These are phyloP conservation scores for Cephonodes hylas DNA, from an alignment of 2,888 invertebrate species.

Conservation along the genomic window DNA sequence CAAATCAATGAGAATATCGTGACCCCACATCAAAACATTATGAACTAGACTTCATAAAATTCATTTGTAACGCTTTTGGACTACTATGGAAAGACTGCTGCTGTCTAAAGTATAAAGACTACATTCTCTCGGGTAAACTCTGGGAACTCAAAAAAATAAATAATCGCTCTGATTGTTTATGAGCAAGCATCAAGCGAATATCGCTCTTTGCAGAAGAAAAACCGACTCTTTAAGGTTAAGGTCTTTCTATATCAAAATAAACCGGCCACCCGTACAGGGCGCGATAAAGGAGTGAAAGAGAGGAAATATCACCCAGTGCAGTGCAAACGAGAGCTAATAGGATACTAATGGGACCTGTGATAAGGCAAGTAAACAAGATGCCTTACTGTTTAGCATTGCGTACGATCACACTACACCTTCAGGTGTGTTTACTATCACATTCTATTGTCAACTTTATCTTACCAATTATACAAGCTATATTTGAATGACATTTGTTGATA, in stretches of 20 bases:
- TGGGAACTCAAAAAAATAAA: too few species aligned
- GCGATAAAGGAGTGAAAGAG: conserved; percentile 21
- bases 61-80: too few species aligned
- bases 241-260: not conserved
- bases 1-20: too few species aligned
- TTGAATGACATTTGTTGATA: not conserved
- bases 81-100: too few species aligned
- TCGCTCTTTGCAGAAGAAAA: not conserved
- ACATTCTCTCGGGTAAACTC: too few species aligned
- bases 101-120: too few species aligned
- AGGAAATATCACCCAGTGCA: conserved; percentile 25
- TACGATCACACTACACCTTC: conserved; percentile 3
- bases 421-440: not conserved
- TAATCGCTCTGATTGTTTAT: not conserved
- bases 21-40: too few species aligned
- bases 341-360: conserved; percentile 44
- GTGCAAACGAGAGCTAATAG: conserved; percentile 47
- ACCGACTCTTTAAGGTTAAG: not conserved
- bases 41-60: too few species aligned
- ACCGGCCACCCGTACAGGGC: conserved; percentile 3
- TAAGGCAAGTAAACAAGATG: conserved; percentile 42
- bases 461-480: not conserved
- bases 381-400: conserved; percentile 29
- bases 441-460: not conserved
- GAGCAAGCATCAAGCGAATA: not conserved